These are phyloP conservation scores for Clytia hemisphaerica DNA, from an alignment of 30 jellyfish, hydroid and myxozoan species.

Conservation along the genomic window DNA sequence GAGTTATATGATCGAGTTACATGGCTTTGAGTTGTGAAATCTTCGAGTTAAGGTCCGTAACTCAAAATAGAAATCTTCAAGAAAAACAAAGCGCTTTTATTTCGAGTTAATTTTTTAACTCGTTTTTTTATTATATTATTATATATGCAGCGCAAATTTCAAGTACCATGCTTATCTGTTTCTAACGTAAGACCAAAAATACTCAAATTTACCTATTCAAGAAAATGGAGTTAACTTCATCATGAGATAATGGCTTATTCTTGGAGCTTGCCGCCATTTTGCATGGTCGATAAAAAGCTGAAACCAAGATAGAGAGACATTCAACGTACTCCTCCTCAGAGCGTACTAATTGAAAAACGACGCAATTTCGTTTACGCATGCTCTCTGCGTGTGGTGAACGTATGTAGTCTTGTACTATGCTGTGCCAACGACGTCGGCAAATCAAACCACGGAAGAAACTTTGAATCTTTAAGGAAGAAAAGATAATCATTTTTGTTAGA, in stretches of 20 bases:
- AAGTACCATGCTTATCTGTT: no score
- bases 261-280: constrained; percentile 88
- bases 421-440: constrained; percentile 73
- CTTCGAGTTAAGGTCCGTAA: no score
- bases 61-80: no score
- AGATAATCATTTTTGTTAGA: no score
- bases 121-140: no score
- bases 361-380: constrained; percentile 69
- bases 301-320: constrained; percentile 65
- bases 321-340: constrained; percentile 74
- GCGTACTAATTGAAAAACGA: constrained; percentile 71
- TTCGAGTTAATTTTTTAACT: no score
- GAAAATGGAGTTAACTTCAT: constrained; percentile 77
- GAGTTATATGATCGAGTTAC: no score
- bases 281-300: constrained; percentile 59
- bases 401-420: constrained; percentile 75
- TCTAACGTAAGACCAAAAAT: no score
- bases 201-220: constrained; percentile 35
- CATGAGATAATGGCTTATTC: constrained; percentile 62
- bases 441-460: constrained; percentile 66
- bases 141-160: no score
- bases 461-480: constrained; percentile 53
- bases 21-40: no score
- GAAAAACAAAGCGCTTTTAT: no score
- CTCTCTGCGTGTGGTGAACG: constrained; percentile 91